A percentile compares a stretch with the other conserved stretches of the same genome.
phyloP scores from a whole-genome alignment of 2,888 invertebrate genomes.

The Rugalucina vietnamica region DNA sequence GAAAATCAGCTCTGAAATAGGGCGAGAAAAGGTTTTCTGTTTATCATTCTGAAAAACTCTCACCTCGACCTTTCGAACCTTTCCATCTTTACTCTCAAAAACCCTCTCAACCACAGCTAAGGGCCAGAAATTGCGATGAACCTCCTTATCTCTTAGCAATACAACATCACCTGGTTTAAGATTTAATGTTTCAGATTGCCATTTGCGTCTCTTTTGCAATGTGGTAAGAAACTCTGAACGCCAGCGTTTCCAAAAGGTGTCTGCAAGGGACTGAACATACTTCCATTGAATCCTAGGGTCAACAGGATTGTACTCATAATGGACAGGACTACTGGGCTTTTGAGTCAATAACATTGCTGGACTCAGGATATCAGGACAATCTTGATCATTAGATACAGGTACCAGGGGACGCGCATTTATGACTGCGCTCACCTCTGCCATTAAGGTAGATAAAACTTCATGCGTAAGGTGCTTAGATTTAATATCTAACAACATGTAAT shows the following conservation, averaged over 20 bases:
- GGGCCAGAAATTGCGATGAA: conserved; percentile 25
- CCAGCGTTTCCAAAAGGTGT: conserved; percentile 45
- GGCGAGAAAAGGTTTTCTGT: neutral
- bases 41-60: neutral
- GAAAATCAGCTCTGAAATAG: neutral
- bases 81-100: conserved; percentile 23
- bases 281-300: conserved; percentile 8
- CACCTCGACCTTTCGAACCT: conserved; percentile 16
- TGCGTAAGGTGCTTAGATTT: conserved; percentile 14
- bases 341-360: conserved; percentile 30
- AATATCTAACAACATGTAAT: conserved; percentile 27
- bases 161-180: conserved; percentile 18
- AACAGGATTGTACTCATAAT: neutral
- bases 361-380: conserved; percentile 20
- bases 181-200: conserved; percentile 23
- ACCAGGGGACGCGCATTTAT: conserved; percentile 29
- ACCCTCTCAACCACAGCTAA: conserved; percentile 3
- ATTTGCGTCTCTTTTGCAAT: conserved; percentile 32
- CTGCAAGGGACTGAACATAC: conserved; percentile 32
- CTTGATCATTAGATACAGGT: conserved; percentile 22
- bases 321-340: conserved; percentile 4
- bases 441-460: conserved; percentile 30
- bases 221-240: conserved; percentile 26
- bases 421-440: conserved; percentile 36
- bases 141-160: conserved; percentile 28